A percentile compares a stretch with the other conserved stretches of the same genome.
Conservation (phyloP, 2,888 invertebrate genomes). For the Suillia variegata region DNA sequence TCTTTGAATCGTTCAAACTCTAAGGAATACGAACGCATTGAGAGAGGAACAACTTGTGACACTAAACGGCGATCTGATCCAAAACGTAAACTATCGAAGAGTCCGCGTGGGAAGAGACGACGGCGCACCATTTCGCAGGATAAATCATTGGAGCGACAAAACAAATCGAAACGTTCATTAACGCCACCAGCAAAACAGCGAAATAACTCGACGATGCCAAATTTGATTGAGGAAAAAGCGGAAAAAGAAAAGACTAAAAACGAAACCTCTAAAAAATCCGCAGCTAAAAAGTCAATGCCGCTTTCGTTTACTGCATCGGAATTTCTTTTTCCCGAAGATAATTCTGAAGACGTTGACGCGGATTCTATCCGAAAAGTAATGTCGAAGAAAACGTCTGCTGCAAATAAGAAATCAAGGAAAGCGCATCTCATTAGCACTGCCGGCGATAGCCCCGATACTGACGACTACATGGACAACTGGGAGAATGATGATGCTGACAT, state of each 20-base stretch:
- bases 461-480: constrained; percentile 60
- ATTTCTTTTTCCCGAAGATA: constrained; percentile 34
- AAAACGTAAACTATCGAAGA: constrained; percentile 6
- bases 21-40: not conserved
- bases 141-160: not conserved
- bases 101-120: constrained; percentile 13
- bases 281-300: constrained; percentile 8
- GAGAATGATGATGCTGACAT: constrained; percentile 53
- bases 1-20: constrained; percentile 13
- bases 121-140: not conserved
- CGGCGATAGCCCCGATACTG: constrained; percentile 55
- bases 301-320: constrained; percentile 35
- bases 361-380: not conserved
- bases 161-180: not conserved
- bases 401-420: not conserved
- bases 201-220: too few relatives aligned
- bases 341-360: not conserved
- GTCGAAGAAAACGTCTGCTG: not conserved
- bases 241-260: constrained; percentile 32
- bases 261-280: constrained; percentile 12
- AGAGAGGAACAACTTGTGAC: not conserved
- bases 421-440: constrained; percentile 1
- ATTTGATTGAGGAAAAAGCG: constrained; percentile 21
- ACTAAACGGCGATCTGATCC: not conserved
- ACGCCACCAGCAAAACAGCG: too few relatives aligned